These are phyloP conservation scores for Nerophis lumbriciformis DNA, from an alignment of 2,113 vertebrate species.

Conservation along the genomic window DNA sequence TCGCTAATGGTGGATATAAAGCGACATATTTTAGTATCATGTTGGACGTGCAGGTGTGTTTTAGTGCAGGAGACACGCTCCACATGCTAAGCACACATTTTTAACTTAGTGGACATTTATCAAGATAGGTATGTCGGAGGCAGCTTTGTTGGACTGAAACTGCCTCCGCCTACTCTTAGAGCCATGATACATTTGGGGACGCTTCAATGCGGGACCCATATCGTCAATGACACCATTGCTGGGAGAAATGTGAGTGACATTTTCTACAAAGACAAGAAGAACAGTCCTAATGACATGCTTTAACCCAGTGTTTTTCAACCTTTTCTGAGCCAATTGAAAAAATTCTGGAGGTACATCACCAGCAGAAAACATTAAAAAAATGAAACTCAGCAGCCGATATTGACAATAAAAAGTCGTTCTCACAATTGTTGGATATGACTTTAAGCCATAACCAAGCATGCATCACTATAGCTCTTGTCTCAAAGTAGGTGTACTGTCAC, in stretches of 20 bases:
- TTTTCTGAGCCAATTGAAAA: too few species aligned
- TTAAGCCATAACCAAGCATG: too few species aligned
- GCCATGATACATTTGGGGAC: slow-evolving; percentile 16
- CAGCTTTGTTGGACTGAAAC: slow-evolving; percentile 22
- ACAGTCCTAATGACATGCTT: slow-evolving; percentile 47
- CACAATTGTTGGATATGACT: too few species aligned
- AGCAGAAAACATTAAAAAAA: too few species aligned
- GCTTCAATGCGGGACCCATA: slow-evolving; percentile 56
- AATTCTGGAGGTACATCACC: too few species aligned
- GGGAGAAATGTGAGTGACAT: slow-evolving; percentile 29
- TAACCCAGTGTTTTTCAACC: slow-evolving; percentile 1
- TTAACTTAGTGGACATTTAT: slow-evolving; percentile 46
- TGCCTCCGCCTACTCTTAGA: slow-evolving; percentile 19
- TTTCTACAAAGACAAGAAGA: slow-evolving; percentile 23
- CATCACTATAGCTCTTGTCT: too few species aligned
- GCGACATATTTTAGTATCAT: slow-evolving; percentile 36
- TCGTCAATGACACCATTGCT: slow-evolving; percentile 30
- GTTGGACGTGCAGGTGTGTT: slow-evolving; percentile 47
- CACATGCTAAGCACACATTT: slow-evolving; percentile 33
- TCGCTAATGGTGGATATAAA: slow-evolving; percentile 2
- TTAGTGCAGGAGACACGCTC: slow-evolving; percentile 33
- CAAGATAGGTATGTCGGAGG: slow-evolving; percentile 23
- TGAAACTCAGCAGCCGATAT: too few species aligned
- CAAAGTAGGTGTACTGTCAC: too few species aligned
- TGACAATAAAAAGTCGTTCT: too few species aligned